Percentiles rank a stretch among this genome's conserved stretches.
Evolutionary conservation across 2,888 invertebrate species (phyloP).

Genomic region (Stomorhina lunata): DNA sequence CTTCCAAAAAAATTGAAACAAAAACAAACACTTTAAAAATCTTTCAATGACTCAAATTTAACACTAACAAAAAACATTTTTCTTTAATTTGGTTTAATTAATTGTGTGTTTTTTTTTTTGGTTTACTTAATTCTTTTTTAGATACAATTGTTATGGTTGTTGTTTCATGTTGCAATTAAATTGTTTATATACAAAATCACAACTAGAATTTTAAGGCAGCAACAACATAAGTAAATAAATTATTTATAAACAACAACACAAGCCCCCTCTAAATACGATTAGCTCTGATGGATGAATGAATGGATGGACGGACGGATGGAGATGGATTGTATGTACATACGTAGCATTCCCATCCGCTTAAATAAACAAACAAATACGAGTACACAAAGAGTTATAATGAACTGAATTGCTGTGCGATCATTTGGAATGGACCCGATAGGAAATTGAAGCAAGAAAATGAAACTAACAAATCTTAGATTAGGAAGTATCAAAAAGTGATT

Average conservation of each 20-base stretch:
- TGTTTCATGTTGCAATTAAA: constrained; percentile 51
- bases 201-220: neutral
- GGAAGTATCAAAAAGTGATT: too few species aligned
- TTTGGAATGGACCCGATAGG: constrained; percentile 4
- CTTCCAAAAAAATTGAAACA: too few species aligned
- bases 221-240: constrained; percentile 22
- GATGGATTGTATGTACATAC: too few species aligned
- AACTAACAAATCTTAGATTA: too few species aligned
- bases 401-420: neutral
- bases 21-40: neutral
- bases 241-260: constrained; percentile 47
- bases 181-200: constrained; percentile 49
- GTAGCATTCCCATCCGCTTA: constrained; percentile 37
- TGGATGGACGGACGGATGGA: neutral
- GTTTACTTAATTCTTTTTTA: constrained; percentile 16
- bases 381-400: constrained; percentile 2
- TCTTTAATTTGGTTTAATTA: constrained; percentile 31
- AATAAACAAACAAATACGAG: neutral
- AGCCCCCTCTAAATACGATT: constrained; percentile 27
- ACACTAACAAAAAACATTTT: neutral
- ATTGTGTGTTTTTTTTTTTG: constrained; percentile 1
- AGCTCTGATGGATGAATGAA: constrained; percentile 9
- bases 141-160: neutral
- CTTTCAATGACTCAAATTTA: constrained; percentile 36
- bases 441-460: too few species aligned